A percentile compares a stretch with the other conserved stretches of the same genome.
phyloP scores from a whole-genome alignment of 1,140 invertebrate genomes.

The Papilio xuthus region DNA sequence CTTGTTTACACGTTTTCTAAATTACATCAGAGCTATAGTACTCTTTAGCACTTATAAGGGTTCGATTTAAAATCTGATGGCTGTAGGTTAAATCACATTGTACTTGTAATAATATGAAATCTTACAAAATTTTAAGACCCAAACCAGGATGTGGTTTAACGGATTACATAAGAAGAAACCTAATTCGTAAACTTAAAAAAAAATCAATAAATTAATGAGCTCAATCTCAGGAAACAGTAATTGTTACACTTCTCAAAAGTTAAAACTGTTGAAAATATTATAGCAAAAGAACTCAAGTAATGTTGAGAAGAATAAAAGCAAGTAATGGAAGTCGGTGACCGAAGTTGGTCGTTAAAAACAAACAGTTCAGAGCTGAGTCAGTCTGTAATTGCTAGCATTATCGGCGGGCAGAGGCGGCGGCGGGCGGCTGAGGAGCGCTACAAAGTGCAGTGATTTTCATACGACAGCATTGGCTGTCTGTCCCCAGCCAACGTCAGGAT shows the following conservation, averaged over 20 bases:
- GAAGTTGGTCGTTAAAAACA: constrained; percentile 36
- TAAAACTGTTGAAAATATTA: constrained; percentile 7
- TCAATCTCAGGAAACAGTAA: neutral
- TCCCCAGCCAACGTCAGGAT: constrained; percentile 46
- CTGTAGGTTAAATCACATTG: neutral
- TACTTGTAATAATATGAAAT: neutral
- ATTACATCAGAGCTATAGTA: neutral
- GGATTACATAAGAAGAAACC: neutral
- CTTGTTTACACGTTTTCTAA: neutral
- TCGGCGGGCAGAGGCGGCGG: constrained; percentile 36
- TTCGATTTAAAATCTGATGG: neutral
- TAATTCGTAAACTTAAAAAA: neutral
- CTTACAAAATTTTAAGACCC: neutral
- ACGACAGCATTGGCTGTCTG: constrained; percentile 49
- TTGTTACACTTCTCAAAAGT: neutral
- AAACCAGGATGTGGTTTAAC: neutral
- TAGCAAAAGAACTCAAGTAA: neutral
- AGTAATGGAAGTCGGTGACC: constrained; percentile 18
- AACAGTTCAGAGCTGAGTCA: constrained; percentile 38
- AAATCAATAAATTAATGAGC: neutral
- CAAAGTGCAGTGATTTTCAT: constrained; percentile 59
- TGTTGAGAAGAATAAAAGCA: constrained; percentile 19
- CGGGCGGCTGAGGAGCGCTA: constrained; percentile 42
- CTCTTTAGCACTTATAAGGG: neutral
- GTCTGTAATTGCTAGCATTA: constrained; percentile 45